A percentile compares a stretch with the other conserved stretches of the same genome.
These are phyloP conservation scores for Arenaria interpres DNA, from an alignment of 2,113 vertebrate genomes.

Conservation along the genomic window DNA sequence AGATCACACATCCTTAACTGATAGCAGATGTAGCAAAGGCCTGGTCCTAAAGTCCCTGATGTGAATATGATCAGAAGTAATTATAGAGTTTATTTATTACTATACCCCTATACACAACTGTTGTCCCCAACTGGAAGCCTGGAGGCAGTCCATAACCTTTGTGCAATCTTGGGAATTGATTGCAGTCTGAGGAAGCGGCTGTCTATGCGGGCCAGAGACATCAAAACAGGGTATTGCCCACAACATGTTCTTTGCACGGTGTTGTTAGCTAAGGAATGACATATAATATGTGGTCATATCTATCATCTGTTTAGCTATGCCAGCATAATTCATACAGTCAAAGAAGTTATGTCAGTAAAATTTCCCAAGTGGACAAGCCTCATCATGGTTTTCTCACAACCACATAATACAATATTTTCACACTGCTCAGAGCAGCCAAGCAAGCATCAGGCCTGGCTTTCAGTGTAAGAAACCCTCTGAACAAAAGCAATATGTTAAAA, in stretches of 20 bases:
- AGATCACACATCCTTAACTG: background rate
- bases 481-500: background rate
- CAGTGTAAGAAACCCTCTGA: background rate
- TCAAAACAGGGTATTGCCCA: constrained; percentile 31
- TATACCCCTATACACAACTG: background rate
- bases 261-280: constrained; percentile 20
- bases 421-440: background rate
- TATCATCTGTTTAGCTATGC: background rate
- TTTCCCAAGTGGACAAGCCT: constrained; percentile 16
- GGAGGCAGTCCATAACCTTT: constrained; percentile 21
- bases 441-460: background rate
- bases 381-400: background rate
- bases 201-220: background rate
- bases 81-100: background rate
- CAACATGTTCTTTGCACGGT: background rate
- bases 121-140: background rate
- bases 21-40: background rate
- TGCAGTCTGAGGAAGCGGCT: background rate
- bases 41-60: background rate
- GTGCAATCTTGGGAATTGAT: background rate
- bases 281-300: background rate
- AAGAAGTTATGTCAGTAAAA: background rate
- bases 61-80: background rate
- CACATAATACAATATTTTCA: background rate
- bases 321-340: background rate